Conservation (phyloP, 2,797 vertebrate genomes). For the Intellagama lesueurii region DNA sequence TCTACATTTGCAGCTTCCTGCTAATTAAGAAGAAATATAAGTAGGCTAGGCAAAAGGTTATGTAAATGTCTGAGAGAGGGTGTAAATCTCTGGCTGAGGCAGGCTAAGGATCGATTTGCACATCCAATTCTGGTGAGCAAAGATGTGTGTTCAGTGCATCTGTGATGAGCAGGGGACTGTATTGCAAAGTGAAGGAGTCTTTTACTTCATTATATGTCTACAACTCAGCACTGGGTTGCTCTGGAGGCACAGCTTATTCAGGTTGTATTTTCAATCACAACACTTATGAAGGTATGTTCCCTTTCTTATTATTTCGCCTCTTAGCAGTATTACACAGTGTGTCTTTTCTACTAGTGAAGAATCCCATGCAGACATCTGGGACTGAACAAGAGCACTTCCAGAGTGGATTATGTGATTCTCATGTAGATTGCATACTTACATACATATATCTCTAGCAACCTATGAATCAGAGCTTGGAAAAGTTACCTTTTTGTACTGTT, state of each 20-base stretch:
- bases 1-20: slow-evolving; percentile 19
- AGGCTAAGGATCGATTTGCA: slow-evolving; percentile 21
- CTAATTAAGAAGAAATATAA: slow-evolving; percentile 50
- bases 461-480: background rate
- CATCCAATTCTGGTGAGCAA: background rate
- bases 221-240: background rate
- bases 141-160: slow-evolving; percentile 26
- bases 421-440: background rate
- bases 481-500: background rate
- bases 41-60: slow-evolving; percentile 34
- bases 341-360: background rate
- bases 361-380: background rate
- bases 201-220: background rate
- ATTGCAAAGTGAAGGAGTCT: background rate
- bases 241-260: background rate
- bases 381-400: background rate
- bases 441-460: background rate
- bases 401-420: background rate
- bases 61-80: slow-evolving; percentile 34
- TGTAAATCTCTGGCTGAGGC: slow-evolving; percentile 39
- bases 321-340: background rate
- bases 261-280: background rate
- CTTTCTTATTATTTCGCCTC: background rate
- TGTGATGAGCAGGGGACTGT: background rate
- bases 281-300: background rate